Conservation (phyloP, 2,888 invertebrate species). For the Rhingia campestris region DNA sequence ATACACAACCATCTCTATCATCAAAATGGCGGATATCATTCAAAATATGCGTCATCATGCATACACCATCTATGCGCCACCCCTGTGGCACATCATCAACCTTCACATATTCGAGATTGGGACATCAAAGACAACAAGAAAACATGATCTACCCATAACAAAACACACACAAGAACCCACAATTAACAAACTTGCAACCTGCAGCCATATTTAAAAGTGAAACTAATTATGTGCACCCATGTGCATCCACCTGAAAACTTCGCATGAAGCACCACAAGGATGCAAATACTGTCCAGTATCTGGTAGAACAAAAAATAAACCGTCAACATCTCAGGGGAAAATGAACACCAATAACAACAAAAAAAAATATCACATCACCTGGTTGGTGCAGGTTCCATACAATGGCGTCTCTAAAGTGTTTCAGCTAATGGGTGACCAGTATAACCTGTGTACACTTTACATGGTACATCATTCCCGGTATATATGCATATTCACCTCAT, state of each 20-base stretch:
- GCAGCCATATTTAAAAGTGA: slow-evolving; percentile 74
- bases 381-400: slow-evolving; percentile 64
- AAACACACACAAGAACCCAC: slow-evolving; percentile 14
- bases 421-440: slow-evolving; percentile 73
- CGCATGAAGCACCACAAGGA: slow-evolving; percentile 66
- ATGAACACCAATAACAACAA: too few relatives aligned
- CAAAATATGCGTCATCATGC: too few relatives aligned
- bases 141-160: slow-evolving; percentile 68
- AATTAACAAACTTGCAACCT: slow-evolving; percentile 66
- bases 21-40: too few relatives aligned
- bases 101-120: slow-evolving; percentile 37
- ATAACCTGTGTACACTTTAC: slow-evolving; percentile 55
- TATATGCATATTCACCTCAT: slow-evolving; percentile 66
- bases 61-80: slow-evolving; percentile 30
- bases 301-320: slow-evolving; percentile 5
- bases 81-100: slow-evolving; percentile 29
- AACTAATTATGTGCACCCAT: slow-evolving; percentile 72
- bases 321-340: slow-evolving; percentile 9
- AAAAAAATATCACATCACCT: slow-evolving; percentile 48
- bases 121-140: slow-evolving; percentile 51
- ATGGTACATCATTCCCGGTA: slow-evolving; percentile 21
- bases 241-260: slow-evolving; percentile 71
- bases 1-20: too few relatives aligned
- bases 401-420: slow-evolving; percentile 71
- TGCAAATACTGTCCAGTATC: slow-evolving; percentile 52